Evolutionary conservation across 2,888 invertebrate species (phyloP), one percentile per base, ranked within the genome.

Genomic region (Cryptus armator): DNA sequence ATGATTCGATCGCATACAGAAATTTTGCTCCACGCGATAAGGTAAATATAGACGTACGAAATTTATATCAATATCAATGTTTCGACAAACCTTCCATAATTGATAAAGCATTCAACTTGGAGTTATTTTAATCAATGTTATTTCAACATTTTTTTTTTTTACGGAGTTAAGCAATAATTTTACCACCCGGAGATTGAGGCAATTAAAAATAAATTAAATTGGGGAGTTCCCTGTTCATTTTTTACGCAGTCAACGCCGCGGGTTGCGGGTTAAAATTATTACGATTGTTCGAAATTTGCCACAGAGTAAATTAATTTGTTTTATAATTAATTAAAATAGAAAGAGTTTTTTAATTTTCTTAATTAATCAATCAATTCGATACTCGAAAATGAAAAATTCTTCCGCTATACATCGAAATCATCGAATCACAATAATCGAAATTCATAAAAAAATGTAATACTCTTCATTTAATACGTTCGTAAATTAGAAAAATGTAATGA

Each of bases 121-220:
- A 19, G 19, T 56, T 56, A 56, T 4, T 68, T 78, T 70, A 14
- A 70, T 46, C 70, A 78, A 71, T 71, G 29, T n/a, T 51, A 19
- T 24, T 37, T 51, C 62, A 62, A 56, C 4, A 56, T 10, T 5
- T 56, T 10, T 5, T 56, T 37, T 19, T 5, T 56, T 56, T 10
- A 24, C 19, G 19, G 19, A 12, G 12, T 7, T 19, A 19, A 56
- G 0, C 19, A 4, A 56, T 53, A 19, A 53, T 12, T 9, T 56
- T 24, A 10, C 24, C 24, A 24, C 19, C 9, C 2, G 24, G 4
- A 24, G 19, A 56, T 19, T 56, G 12, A 12, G 12, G 19, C 9
- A 56, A 10, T 10, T 19, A 24, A 12, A 56, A 24, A 12, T 12
- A 12, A 19, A 19, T 56, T 10, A 4, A 12, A 24, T 24, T 9